Evolutionary conservation across 2,797 vertebrate species (phyloP).

Genomic region (Knipowitschia caucasica): DNA sequence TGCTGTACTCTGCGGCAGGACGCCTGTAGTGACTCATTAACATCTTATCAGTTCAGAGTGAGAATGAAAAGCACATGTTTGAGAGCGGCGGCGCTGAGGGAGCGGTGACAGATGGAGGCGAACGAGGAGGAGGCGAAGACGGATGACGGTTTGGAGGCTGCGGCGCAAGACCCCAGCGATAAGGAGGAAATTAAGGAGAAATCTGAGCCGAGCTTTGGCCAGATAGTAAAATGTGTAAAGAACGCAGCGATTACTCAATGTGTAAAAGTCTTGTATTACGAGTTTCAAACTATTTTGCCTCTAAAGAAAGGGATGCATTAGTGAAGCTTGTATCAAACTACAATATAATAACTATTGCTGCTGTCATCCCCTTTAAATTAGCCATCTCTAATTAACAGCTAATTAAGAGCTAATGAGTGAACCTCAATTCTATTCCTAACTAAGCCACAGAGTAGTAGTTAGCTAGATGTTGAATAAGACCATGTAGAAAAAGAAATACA

Average conservation of each 20-base stretch:
- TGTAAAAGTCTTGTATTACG: background rate
- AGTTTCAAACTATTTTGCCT: background rate
- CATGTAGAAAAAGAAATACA: too few relatives aligned
- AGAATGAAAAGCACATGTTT: slow-evolving; percentile 24
- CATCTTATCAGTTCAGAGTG: slow-evolving; percentile 12
- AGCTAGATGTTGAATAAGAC: too few relatives aligned
- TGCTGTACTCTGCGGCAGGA: background rate
- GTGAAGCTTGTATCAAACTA: too few relatives aligned
- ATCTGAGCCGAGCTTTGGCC: background rate
- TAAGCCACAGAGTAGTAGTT: too few relatives aligned
- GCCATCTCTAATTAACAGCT: too few relatives aligned
- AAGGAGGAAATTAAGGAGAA: background rate
- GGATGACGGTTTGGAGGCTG: slow-evolving; percentile 17
- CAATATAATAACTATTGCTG: too few relatives aligned
- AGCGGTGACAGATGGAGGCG: slow-evolving; percentile 41
- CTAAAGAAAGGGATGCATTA: too few relatives aligned
- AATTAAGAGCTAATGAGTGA: too few relatives aligned
- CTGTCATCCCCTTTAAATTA: too few relatives aligned
- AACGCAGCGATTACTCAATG: background rate
- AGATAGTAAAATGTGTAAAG: background rate
- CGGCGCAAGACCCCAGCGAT: background rate
- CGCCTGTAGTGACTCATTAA: slow-evolving; percentile 4
- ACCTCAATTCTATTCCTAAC: too few relatives aligned
- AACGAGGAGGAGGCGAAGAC: slow-evolving; percentile 17
- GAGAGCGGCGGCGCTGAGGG: background rate